A percentile compares a stretch with the other conserved stretches of the same genome.
Evolutionary conservation across 2,113 vertebrate genomes (phyloP).

Genomic region (Arenaria interpres): DNA sequence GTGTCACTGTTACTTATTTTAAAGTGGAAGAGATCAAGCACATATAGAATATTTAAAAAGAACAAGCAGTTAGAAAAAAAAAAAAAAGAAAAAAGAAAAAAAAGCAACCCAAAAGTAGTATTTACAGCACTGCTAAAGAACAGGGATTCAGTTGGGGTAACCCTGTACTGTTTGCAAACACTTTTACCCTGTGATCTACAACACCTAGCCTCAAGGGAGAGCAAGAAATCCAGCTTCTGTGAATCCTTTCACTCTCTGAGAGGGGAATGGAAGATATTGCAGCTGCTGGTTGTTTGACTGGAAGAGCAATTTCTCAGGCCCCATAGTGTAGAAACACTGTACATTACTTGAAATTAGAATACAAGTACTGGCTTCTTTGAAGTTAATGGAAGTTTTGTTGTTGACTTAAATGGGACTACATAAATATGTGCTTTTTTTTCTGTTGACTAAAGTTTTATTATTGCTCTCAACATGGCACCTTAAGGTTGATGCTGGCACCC

Average conservation of each 20-base stretch:
- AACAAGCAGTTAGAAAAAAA: background rate
- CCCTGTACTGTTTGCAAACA: background rate
- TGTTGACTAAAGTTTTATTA: background rate
- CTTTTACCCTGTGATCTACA: background rate
- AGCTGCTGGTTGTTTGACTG: background rate
- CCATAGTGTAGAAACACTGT: no score
- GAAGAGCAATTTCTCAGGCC: background rate
- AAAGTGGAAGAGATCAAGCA: background rate
- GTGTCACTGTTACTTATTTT: background rate
- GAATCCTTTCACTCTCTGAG: background rate
- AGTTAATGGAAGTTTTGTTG: background rate
- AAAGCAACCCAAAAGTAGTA: background rate
- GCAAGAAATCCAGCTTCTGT: background rate
- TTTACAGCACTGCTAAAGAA: background rate
- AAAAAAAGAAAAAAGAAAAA: background rate
- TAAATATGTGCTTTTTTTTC: background rate
- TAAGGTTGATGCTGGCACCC: background rate
- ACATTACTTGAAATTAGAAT: background rate
- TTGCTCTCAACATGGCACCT: background rate
- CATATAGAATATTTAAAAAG: background rate
- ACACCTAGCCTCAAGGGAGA: background rate
- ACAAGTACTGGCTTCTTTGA: background rate
- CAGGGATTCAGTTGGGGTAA: background rate
- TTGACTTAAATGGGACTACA: background rate
- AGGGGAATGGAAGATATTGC: background rate